phyloP scores from a whole-genome alignment of 2,888 invertebrate genomes.

The Drosophila prostipennis region DNA sequence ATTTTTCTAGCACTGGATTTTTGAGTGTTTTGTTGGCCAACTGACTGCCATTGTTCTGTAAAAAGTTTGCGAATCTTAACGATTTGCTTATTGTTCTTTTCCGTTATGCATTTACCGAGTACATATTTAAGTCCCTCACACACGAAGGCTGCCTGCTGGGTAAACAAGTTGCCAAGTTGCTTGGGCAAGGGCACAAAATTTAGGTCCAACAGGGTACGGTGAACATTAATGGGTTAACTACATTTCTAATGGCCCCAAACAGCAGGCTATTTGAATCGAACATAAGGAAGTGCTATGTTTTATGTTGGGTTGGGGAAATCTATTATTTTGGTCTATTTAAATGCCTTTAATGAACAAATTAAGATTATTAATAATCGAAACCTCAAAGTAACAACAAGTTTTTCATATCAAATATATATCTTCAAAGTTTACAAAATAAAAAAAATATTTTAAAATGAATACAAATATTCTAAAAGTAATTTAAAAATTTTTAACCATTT shows the following conservation, averaged over 20 bases:
- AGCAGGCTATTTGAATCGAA: not conserved
- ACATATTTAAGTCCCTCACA: slow-evolving; percentile 46
- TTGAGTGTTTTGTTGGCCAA: not conserved
- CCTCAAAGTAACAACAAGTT: no score
- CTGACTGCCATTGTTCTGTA: slow-evolving; percentile 33
- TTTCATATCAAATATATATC: no score
- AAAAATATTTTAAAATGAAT: no score
- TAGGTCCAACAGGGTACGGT: not conserved
- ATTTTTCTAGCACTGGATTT: not conserved
- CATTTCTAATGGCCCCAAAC: not conserved
- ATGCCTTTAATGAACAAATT: no score
- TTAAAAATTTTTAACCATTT: no score
- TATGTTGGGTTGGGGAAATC: not conserved
- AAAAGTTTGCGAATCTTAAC: slow-evolving; percentile 68
- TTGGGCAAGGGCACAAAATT: not conserved
- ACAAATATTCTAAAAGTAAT: no score
- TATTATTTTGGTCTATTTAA: not conserved
- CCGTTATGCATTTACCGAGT: slow-evolving; percentile 57
- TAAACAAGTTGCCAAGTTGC: not conserved
- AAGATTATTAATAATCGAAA: no score
- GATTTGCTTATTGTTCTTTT: slow-evolving; percentile 69
- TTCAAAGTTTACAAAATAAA: no score
- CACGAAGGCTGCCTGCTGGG: not conserved
- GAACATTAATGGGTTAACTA: not conserved
- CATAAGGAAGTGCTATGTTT: not conserved